A percentile compares a stretch with the other conserved stretches of the same genome.
Conservation (phyloP, 2,888 invertebrate genomes). For the Linyphia triangularis region DNA sequence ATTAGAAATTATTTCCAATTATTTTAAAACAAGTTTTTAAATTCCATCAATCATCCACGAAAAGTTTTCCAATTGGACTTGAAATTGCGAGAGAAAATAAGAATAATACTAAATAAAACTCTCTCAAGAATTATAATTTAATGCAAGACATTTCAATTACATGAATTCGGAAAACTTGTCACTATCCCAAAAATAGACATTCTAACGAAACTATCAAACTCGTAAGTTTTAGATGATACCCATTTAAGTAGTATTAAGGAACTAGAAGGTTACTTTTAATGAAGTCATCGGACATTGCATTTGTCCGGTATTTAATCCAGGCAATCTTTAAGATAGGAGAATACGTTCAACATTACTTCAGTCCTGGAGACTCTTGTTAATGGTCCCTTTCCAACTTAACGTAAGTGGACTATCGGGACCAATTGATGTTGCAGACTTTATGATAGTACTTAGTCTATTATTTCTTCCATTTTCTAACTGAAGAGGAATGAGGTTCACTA, state of each 20-base stretch:
- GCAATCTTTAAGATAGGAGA: background rate
- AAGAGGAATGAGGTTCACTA: background rate
- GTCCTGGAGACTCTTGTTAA: constrained; percentile 85
- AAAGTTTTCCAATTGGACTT: no score
- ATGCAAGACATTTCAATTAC: no score
- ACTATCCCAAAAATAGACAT: no score
- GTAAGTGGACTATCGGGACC: constrained; percentile 86
- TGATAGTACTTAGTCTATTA: constrained; percentile 86
- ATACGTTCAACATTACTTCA: constrained; percentile 78
- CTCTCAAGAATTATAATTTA: no score
- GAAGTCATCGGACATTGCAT: background rate
- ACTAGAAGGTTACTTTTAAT: background rate
- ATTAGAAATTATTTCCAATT: no score
- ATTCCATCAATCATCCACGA: no score
- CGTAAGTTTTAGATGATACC: no score
- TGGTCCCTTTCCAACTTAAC: constrained; percentile 84
- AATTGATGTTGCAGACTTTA: constrained; percentile 87
- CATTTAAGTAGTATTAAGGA: background rate
- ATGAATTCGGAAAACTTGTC: no score
- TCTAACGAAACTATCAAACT: no score
- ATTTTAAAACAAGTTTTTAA: no score
- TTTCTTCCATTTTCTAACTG: constrained; percentile 85
- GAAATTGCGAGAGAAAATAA: no score
- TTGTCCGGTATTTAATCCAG: background rate
- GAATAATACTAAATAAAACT: no score